Base-by-base conservation (phyloP, 2,113 vertebrate species). In the Tinamus guttatus region DNA sequence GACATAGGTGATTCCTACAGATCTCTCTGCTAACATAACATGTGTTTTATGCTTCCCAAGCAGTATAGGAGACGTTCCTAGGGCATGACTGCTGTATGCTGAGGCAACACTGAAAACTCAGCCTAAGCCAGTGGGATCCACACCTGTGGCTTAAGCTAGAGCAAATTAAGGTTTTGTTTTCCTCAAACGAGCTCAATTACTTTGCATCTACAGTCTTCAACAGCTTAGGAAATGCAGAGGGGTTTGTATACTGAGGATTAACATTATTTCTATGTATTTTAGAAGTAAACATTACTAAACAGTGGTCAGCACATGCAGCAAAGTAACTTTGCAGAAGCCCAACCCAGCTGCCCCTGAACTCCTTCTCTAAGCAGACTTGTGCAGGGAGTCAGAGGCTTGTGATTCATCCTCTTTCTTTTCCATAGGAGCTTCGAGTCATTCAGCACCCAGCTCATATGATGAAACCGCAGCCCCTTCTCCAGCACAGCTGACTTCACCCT, bases 1-100 rank as follows among this genome's bases (percentile, higher is more conserved):
- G 9, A 51, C 5, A 9, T 13, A n/a, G 63, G 32, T 7, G 38
- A 19, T 34, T 34, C 30, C 34, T n/a, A 30, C 36, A 28, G 45
- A 32, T 16, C 59, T 28, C 38, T 6, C n/a, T 45, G 68, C 60
- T 40, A 21, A 38, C 25, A 20, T 8, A 12, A 13, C 0, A 2
- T 4, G 11, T 6, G 3, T 36, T 56, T 51, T 16, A 7, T 6
- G 25, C 83, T 28, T 32, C 21, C 11, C 51, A 17, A 38, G 70
- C 58, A 11, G 68, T 1, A 27, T 0, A 1, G 51, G 60, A 2
- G 8, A 5, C 22, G 3, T 49, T 51, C 40, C 59, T 18, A 5
- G 27, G 8, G 8, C 16, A 9, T 4, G 16, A 34, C 24, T 9
- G 27, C 59, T 7, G 43, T 1, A 4, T 17, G 54, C 32, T 2